A percentile compares a stretch with the other conserved stretches of the same genome.
These are phyloP conservation scores for Cataglyphis cursor DNA, from an alignment of 2,888 invertebrate species.

Conservation along the genomic window DNA sequence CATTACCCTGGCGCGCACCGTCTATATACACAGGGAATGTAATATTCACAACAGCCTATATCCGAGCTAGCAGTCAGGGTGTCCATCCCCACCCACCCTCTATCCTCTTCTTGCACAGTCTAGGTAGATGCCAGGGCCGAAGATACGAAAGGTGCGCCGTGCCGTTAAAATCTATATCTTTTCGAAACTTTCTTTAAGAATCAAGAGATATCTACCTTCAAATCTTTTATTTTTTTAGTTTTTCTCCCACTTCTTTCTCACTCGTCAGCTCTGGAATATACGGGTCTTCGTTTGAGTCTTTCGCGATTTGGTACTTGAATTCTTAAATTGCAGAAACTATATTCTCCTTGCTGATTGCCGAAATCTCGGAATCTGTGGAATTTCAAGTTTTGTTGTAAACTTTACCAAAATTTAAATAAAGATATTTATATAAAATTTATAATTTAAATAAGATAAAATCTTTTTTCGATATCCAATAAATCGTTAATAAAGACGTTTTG, in stretches of 20 bases:
- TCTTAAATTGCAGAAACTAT: background rate
- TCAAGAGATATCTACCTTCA: background rate
- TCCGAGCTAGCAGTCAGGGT: slow-evolving; percentile 75
- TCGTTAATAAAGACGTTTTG: background rate
- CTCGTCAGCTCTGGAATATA: background rate
- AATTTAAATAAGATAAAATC: too few species aligned
- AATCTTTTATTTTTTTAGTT: background rate
- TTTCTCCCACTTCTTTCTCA: background rate
- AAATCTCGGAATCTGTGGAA: background rate
- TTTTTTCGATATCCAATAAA: too few species aligned
- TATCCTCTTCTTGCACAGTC: slow-evolving; percentile 47
- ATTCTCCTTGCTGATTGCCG: background rate
- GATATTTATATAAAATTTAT: too few species aligned
- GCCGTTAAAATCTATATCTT: background rate
- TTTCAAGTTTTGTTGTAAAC: background rate
- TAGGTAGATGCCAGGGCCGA: slow-evolving; percentile 50
- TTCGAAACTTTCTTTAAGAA: background rate
- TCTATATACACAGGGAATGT: slow-evolving; percentile 84
- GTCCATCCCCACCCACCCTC: slow-evolving; percentile 67
- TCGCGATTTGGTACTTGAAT: background rate
- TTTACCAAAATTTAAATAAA: background rate
- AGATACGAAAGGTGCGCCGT: slow-evolving; percentile 32
- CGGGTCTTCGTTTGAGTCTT: background rate
- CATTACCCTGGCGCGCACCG: slow-evolving; percentile 72
- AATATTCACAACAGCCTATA: slow-evolving; percentile 86